Conservation (phyloP, 2,797 vertebrate species). For the Paramormyrops hopkinsi region DNA sequence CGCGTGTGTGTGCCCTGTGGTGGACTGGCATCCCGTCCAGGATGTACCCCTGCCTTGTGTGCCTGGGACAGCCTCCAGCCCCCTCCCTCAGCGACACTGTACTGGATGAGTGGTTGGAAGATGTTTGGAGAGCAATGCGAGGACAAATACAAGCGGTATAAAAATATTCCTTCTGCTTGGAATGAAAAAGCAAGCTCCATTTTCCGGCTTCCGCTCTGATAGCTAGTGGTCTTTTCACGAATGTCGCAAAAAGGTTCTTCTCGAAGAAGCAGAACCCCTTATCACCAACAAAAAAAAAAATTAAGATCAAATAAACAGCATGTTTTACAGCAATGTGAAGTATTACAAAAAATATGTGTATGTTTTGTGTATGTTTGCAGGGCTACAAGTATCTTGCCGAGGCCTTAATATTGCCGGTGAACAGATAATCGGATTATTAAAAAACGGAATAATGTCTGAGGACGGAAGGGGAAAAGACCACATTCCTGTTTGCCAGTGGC, state of each 20-base stretch:
- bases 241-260: neutral
- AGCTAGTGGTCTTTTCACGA: neutral
- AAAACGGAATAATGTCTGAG: neutral
- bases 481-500: neutral
- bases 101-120: neutral
- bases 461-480: neutral
- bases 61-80: neutral
- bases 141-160: neutral
- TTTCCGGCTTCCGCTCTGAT: neutral
- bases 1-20: neutral
- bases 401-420: neutral
- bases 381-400: neutral
- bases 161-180: neutral
- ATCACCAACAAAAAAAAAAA: neutral
- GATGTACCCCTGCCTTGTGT: neutral
- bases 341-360: neutral
- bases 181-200: neutral
- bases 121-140: neutral
- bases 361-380: neutral
- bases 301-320: slow-evolving; percentile 3
- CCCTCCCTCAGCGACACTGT: neutral
- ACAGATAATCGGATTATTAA: neutral
- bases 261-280: neutral
- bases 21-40: neutral
- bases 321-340: neutral